Evolutionary conservation across 1,140 invertebrate species (phyloP), one percentile per base, ranked within the genome.

Genomic region (Plectrocnemia conspersa): DNA sequence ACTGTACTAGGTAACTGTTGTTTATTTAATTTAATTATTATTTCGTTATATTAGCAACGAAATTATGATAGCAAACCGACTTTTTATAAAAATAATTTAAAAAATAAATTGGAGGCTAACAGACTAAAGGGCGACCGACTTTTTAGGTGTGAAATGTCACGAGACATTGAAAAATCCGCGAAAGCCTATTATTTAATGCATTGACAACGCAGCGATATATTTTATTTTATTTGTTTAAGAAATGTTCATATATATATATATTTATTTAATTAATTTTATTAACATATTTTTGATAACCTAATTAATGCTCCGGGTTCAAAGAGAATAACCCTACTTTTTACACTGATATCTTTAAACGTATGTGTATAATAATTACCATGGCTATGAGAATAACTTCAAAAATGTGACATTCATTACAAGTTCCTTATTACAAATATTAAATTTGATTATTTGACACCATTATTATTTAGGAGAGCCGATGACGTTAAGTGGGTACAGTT

Each of bases 401-500:
- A 61, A 58, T 58, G 59, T 57, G 59, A 61, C 59, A 61, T 61
- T 61, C 55, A 61, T 61, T 45, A 27, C n/a, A n/a, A n/a, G 58
- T 55, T 61, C 40, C 40, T 60, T 55, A 61, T 57, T 58, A 61
- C 55, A 52, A n/a, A n/a, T n/a, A 57, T 56, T 62, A 58, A 62
- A 54, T 54, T 62, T 59, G 56, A 62, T 59, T 62, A 62, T 59
- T 62, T 59, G 56, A 62, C 60, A 62, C 60, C 60, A 59, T 59
- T 56, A 46, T 56, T 50, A 33, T 22, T 48, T 38, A 59, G 56
- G 44, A 59, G 58, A 62, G 56, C 56, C 52, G 56, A 62, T 58
- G 56, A 56, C 56, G 38, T 56, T 53, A 58, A 27, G 49, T 56
- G 54, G 59, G 59, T 58, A 61, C 59, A 61, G 52, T 62, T 59